Base-by-base conservation (phyloP, 2,113 vertebrate genomes). In the Trichomycterus rosablanca region DNA sequence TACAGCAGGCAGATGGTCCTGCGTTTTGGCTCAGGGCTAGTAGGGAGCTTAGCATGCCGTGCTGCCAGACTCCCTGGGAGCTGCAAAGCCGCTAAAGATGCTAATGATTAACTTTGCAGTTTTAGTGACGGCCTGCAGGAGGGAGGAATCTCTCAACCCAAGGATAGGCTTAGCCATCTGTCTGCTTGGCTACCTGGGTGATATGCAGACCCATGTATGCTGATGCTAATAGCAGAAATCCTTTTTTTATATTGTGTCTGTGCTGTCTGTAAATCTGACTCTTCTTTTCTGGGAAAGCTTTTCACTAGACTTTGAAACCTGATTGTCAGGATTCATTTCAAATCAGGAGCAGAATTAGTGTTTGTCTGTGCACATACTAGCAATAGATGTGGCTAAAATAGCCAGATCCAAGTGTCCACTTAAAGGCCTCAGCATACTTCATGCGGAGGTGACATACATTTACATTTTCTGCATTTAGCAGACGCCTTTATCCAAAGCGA, bases 81-180 rank as follows among this genome's bases (percentile, higher is more conserved):
- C 35, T 40, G 44, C 44, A 65, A 62, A 75, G 66, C 60, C 45
- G 56, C 62, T 71, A 76, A 77, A 83, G 78, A 72, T 73, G 69
- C 70, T 75, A 64, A 80, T 84, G 81, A 86, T 85, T 76, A 78
- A 81, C 59, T 40, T 20, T 70, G 74, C 68, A 55, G 52, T 73
- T 71, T 62, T 71, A 73, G 65, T 71, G 73, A 63, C 63, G 75
- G 73, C 74, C 71, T 71, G 59, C 63, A 58, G 66, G 60, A 64
- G 63, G 63, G 67, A 75, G 66, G 37, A 57, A 66, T 51, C 49
- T 68, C 73, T 71, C 68, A 30, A 59, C 2, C 65, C 22, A 49
- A 48, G 35, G 49, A 67, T 67, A 49, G 68, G 60, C 70, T 71
- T 70, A 53, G 75, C 83, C 83, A 85, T 87, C 87, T 87, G 84